A percentile compares a stretch with the other conserved stretches of the same genome.
Evolutionary conservation across 2,888 invertebrate species (phyloP).

Genomic region (Cryptosula pallasiana): DNA sequence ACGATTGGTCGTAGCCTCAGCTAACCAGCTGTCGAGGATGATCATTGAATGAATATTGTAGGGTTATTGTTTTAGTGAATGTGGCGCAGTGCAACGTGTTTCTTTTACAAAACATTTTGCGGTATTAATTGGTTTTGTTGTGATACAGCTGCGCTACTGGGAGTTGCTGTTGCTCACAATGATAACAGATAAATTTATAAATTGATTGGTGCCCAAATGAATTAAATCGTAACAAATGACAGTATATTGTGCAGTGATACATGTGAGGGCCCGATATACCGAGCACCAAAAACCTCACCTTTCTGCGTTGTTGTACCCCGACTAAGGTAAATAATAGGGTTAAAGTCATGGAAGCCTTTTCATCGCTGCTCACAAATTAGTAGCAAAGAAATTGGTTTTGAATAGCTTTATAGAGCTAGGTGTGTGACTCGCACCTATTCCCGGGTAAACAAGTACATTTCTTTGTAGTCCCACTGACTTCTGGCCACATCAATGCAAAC

Average conservation of each 20-base stretch:
- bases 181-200: background rate
- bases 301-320: background rate
- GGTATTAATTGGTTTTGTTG: constrained; percentile 1
- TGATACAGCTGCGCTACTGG: background rate
- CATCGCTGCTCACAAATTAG: background rate
- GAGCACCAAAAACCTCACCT: background rate
- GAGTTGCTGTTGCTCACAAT: no score
- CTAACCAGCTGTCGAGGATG: background rate
- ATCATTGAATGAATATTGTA: background rate
- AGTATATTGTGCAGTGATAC: background rate
- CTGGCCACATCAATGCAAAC: constrained; percentile 1
- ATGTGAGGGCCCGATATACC: background rate
- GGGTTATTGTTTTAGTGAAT: background rate
- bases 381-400: background rate
- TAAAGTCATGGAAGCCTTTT: background rate
- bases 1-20: no score
- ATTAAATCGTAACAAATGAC: background rate
- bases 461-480: constrained; percentile 5
- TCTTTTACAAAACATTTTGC: constrained; percentile 24
- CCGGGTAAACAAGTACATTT: background rate
- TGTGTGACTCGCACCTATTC: constrained; percentile 1
- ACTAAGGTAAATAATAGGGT: background rate
- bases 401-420: background rate
- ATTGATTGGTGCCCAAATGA: background rate
- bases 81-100: background rate